phyloP scores from a whole-genome alignment of 2,113 vertebrate species.

The Calidris pugnax region DNA sequence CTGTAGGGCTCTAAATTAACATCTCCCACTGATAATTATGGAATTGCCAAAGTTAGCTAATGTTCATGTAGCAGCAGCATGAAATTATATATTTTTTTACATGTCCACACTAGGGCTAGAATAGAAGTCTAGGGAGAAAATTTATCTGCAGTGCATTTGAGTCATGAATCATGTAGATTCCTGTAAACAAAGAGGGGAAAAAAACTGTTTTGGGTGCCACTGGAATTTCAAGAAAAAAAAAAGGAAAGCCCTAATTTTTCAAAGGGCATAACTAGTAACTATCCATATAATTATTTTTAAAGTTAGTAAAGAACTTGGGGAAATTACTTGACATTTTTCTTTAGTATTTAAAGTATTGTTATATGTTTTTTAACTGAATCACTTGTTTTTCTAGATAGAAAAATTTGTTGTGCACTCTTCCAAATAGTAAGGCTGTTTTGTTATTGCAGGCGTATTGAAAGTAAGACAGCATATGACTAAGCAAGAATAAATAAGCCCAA shows the following conservation, averaged over 20 bases:
- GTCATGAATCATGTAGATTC: background rate
- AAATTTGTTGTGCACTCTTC: background rate
- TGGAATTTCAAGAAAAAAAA: background rate
- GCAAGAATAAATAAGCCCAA: background rate
- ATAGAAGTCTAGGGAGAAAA: background rate
- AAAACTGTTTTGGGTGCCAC: background rate
- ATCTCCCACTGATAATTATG: background rate
- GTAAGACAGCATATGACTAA: conserved; percentile 17
- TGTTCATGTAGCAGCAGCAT: background rate
- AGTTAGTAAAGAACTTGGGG: background rate
- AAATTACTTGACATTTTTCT: background rate
- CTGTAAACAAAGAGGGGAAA: background rate
- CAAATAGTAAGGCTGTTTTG: background rate
- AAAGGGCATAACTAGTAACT: background rate
- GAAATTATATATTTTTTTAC: background rate
- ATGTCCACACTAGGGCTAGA: background rate
- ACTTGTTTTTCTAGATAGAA: background rate
- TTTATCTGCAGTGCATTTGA: background rate
- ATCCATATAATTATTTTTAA: background rate
- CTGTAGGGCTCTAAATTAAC: background rate
- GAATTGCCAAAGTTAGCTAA: background rate
- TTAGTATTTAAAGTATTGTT: background rate
- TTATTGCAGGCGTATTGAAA: background rate
- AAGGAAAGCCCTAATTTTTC: background rate
- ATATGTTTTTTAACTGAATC: background rate